Evolutionary conservation across 2,113 vertebrate species (phyloP).

Genomic region (Miniopterus natalensis): DNA sequence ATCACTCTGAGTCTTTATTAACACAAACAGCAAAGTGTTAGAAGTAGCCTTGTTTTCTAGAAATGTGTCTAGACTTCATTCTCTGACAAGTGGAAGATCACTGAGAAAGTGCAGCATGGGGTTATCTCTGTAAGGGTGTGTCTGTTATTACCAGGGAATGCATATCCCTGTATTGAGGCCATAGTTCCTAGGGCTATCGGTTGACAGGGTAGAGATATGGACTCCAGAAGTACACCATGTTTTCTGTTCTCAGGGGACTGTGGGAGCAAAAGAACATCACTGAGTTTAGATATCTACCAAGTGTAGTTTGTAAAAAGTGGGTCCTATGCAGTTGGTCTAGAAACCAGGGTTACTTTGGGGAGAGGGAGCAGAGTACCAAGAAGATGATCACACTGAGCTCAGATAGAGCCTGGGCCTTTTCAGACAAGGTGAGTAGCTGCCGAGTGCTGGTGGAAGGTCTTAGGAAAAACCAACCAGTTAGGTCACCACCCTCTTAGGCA

Average conservation of each 20-base stretch:
- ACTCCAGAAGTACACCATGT: not conserved
- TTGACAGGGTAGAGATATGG: not conserved
- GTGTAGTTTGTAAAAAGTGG: not conserved
- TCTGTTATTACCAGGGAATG: not conserved
- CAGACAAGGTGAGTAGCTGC: not conserved
- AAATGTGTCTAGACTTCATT: not conserved
- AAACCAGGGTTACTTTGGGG: not conserved
- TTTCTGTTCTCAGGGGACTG: not conserved
- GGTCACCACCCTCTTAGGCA: not conserved
- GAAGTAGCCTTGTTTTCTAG: not conserved
- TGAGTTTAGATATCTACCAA: not conserved
- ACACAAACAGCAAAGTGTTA: not conserved
- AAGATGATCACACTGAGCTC: not conserved
- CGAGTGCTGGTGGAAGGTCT: not conserved
- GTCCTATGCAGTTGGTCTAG: not conserved
- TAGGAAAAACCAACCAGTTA: rapidly evolving
- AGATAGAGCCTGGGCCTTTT: not conserved
- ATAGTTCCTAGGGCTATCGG: not conserved
- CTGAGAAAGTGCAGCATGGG: not conserved
- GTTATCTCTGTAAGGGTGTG: not conserved
- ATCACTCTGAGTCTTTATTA: not conserved
- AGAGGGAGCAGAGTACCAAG: not conserved
- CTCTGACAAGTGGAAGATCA: not conserved
- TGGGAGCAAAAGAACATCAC: not conserved
- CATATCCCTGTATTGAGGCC: not conserved